Evolutionary conservation across 2,113 vertebrate genomes (phyloP).

Genomic region (Willisornis vidua): DNA sequence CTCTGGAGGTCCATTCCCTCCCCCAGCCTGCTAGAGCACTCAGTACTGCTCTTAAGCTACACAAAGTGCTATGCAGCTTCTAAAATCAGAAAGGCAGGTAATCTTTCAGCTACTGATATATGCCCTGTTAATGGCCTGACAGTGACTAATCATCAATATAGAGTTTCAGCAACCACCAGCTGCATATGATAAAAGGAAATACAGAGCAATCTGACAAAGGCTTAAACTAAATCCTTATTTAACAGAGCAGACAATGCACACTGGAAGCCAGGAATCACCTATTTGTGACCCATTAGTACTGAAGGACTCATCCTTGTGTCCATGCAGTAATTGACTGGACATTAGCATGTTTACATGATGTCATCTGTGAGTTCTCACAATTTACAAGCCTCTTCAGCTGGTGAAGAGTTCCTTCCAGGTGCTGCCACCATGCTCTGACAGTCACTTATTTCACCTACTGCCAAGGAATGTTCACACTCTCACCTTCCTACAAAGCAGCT

Average conservation of each 20-base stretch:
- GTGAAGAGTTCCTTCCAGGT: background rate
- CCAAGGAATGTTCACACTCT: background rate
- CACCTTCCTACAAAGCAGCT: background rate
- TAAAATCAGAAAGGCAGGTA: background rate
- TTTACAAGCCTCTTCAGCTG: background rate
- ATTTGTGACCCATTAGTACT: fast-evolving
- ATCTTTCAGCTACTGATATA: background rate
- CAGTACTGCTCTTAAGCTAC: background rate
- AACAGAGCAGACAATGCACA: fast-evolving
- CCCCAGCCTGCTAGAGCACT: fast-evolving
- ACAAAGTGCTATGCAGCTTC: background rate
- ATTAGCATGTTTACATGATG: background rate
- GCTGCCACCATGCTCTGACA: background rate
- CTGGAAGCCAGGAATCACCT: background rate
- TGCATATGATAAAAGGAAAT: background rate
- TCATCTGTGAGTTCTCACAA: background rate
- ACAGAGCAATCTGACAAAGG: background rate
- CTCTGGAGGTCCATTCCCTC: background rate
- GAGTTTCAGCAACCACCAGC: background rate
- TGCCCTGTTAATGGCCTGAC: background rate
- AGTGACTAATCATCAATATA: background rate
- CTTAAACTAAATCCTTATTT: background rate
- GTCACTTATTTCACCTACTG: background rate
- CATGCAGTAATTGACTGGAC: background rate
- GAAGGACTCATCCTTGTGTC: background rate